Evolutionary conservation across 1,140 invertebrate genomes (phyloP).

Genomic region (Apolygus lucorum): DNA sequence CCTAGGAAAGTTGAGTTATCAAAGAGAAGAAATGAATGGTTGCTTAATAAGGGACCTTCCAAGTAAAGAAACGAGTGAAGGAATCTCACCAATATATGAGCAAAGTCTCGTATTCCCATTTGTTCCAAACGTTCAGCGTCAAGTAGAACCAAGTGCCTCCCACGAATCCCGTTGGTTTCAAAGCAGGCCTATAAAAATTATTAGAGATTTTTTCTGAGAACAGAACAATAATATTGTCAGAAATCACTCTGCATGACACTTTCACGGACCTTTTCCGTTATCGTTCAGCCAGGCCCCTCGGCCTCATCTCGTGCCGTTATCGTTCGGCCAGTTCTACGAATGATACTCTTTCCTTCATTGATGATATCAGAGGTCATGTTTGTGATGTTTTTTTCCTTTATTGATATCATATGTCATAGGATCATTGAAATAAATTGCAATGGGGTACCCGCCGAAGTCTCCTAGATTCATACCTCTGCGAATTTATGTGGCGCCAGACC

Average conservation of each 20-base stretch:
- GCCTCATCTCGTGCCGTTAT: background rate
- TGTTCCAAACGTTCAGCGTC: background rate
- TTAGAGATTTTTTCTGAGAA: no score
- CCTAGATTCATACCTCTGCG: background rate
- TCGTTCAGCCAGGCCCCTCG: background rate
- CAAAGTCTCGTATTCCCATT: conserved; percentile 6
- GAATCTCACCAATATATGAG: background rate
- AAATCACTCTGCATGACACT: no score
- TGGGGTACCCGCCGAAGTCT: background rate
- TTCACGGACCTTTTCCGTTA: background rate
- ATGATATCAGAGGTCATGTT: background rate
- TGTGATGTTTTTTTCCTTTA: conserved; percentile 9
- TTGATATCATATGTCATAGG: background rate
- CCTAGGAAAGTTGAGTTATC: no score
- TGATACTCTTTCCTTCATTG: background rate
- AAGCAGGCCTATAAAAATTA: background rate
- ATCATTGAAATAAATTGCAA: background rate
- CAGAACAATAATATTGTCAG: no score
- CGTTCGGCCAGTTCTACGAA: background rate
- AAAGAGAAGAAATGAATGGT: no score
- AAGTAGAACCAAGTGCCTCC: background rate
- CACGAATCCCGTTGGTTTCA: background rate
- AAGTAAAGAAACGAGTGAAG: no score
- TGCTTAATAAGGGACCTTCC: no score
- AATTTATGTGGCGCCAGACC: background rate